Evolutionary conservation across 2,113 vertebrate species (phyloP).

Genomic region (Anguilla japonica): DNA sequence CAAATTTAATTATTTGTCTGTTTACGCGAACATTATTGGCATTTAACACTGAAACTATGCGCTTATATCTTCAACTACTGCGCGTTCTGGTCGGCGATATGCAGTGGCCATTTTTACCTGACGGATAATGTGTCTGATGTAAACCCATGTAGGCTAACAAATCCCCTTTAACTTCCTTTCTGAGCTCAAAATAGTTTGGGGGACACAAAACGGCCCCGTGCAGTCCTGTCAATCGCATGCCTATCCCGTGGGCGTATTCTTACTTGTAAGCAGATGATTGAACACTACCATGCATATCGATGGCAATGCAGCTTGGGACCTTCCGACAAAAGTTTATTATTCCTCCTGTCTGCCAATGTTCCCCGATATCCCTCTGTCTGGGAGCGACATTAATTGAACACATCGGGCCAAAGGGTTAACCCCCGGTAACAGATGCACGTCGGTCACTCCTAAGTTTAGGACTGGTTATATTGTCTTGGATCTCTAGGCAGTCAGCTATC

Average conservation of each 20-base stretch:
- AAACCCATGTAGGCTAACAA: conserved; percentile 45
- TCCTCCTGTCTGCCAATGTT: conserved; percentile 37
- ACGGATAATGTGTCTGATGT: conserved; percentile 16
- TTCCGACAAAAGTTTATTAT: background rate
- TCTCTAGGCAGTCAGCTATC: conserved; percentile 15
- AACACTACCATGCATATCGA: background rate
- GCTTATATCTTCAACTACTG: no score
- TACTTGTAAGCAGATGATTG: background rate
- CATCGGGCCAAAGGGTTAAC: conserved; percentile 61
- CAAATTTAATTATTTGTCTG: no score
- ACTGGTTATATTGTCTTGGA: conserved; percentile 44
- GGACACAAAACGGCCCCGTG: conserved; percentile 31
- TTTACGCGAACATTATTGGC: no score
- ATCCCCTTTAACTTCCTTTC: conserved; percentile 40
- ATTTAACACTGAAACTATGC: no score
- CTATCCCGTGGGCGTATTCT: background rate
- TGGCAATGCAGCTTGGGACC: background rate
- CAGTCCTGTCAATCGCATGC: no score
- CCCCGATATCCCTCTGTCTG: conserved; percentile 55
- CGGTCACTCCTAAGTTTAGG: conserved; percentile 55
- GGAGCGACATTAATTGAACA: conserved; percentile 51
- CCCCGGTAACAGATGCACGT: conserved; percentile 63
- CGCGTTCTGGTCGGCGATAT: background rate
- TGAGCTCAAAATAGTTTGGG: conserved; percentile 55
- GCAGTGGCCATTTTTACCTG: conserved; percentile 15